A percentile compares a stretch with the other conserved stretches of the same genome.
phyloP scores from a whole-genome alignment of 2,113 vertebrate species.

The Indicator maculatus region DNA sequence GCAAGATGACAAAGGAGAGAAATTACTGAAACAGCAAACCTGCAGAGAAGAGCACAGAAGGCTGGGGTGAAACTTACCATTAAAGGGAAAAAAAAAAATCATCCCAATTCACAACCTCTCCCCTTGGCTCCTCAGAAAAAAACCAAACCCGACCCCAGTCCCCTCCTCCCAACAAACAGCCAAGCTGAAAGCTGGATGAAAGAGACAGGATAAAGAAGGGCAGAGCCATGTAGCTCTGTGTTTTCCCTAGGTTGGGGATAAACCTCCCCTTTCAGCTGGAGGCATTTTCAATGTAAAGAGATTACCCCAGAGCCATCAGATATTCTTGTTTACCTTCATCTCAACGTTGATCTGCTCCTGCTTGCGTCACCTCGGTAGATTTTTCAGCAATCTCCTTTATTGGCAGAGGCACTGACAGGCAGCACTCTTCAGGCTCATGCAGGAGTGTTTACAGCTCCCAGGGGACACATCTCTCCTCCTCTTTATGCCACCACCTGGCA shows the following conservation, averaged over 20 bases:
- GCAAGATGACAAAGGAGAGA: neutral
- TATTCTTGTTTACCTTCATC: neutral
- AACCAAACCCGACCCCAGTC: too few species aligned
- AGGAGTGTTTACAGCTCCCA: neutral
- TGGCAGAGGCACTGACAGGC: neutral
- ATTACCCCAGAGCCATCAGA: neutral
- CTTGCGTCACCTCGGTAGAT: neutral
- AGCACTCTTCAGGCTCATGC: neutral
- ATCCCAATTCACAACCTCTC: rapidly evolving
- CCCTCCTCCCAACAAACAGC: neutral
- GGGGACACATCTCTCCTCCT: neutral
- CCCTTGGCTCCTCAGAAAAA: rapidly evolving
- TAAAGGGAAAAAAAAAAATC: neutral
- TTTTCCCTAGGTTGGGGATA: neutral
- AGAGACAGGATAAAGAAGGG: neutral
- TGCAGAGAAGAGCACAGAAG: neutral
- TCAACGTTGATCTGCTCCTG: neutral
- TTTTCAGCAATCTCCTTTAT: neutral
- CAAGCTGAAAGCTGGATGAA: neutral
- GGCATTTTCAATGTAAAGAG: neutral
- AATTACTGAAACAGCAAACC: neutral
- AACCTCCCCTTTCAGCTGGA: neutral
- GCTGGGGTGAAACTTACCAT: neutral
- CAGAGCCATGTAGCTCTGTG: neutral
- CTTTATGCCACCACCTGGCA: neutral